Conservation (phyloP, 2,888 invertebrate genomes). For the Nomada ferruginata region DNA sequence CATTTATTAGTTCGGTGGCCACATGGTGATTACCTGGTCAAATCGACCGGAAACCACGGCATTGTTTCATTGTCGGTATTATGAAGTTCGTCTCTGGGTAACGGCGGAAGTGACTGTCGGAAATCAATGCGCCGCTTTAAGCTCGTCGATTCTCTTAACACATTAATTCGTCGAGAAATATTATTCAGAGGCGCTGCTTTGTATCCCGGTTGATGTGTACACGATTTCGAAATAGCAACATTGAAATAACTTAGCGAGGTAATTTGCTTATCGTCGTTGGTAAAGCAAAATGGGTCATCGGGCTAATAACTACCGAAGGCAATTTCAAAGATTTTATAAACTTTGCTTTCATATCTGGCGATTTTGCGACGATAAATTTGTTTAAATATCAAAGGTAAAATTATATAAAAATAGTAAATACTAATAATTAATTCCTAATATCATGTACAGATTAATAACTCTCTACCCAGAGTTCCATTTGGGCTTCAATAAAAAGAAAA, state of each 20-base stretch:
- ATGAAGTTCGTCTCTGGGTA: not conserved
- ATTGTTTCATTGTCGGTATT: constrained; percentile 29
- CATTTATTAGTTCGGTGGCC: constrained; percentile 18
- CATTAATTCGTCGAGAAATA: constrained; percentile 16
- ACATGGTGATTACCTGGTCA: not conserved
- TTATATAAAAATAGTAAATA: too few relatives aligned
- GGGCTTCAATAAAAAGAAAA: too few relatives aligned
- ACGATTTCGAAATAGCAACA: not conserved
- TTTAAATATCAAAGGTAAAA: too few relatives aligned
- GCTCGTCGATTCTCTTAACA: constrained; percentile 23
- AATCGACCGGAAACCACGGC: constrained; percentile 22
- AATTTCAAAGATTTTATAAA: not conserved
- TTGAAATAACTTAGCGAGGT: not conserved
- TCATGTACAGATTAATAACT: too few relatives aligned
- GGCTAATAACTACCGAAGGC: not conserved
- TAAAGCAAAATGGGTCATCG: not conserved
- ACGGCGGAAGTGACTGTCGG: constrained; percentile 7
- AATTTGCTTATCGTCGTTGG: too few relatives aligned
- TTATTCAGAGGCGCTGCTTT: not conserved
- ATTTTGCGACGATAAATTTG: not conserved
- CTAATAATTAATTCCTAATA: too few relatives aligned
- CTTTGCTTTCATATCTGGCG: too few relatives aligned
- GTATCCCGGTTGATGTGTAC: not conserved
- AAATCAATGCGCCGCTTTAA: constrained; percentile 13
- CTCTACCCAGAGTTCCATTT: too few relatives aligned